These are phyloP conservation scores for Nymphalis urticae DNA, from an alignment of 2,888 invertebrate species.

Conservation along the genomic window DNA sequence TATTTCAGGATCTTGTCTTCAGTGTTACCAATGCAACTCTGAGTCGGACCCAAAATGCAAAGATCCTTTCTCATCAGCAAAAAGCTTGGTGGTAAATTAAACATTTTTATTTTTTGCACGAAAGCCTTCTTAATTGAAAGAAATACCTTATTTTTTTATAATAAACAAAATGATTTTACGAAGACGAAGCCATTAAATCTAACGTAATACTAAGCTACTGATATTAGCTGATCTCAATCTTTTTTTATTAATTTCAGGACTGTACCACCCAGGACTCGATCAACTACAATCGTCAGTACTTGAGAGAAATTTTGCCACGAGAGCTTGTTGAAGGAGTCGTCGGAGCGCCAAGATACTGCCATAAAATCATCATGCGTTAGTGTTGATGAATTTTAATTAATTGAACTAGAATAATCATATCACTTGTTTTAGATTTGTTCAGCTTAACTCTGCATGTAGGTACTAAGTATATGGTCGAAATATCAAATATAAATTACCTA, in stretches of 20 bases:
- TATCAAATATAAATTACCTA: no score
- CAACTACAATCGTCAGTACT: constrained; percentile 58
- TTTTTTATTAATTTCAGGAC: constrained; percentile 55
- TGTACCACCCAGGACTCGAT: constrained; percentile 55
- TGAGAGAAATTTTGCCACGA: constrained; percentile 53
- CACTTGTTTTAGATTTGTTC: no score
- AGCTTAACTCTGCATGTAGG: no score
- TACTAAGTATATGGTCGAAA: no score
- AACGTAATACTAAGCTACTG: no score
- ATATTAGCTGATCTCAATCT: no score
- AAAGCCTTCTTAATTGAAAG: no score
- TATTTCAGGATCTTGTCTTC: constrained; percentile 64
- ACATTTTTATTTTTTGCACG: not conserved
- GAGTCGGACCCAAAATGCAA: constrained; percentile 60
- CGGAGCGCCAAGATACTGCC: constrained; percentile 67
- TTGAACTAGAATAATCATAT: not conserved
- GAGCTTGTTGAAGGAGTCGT: constrained; percentile 52
- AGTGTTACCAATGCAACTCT: constrained; percentile 71
- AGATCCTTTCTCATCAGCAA: constrained; percentile 54
- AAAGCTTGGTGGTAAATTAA: constrained; percentile 54
- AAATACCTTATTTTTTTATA: no score
- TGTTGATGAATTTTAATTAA: constrained; percentile 30
- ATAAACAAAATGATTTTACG: no score
- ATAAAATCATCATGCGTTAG: constrained; percentile 68
- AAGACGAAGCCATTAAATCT: no score